Conservation (phyloP, 2,888 invertebrate species). For the Zygaena filipendulae region DNA sequence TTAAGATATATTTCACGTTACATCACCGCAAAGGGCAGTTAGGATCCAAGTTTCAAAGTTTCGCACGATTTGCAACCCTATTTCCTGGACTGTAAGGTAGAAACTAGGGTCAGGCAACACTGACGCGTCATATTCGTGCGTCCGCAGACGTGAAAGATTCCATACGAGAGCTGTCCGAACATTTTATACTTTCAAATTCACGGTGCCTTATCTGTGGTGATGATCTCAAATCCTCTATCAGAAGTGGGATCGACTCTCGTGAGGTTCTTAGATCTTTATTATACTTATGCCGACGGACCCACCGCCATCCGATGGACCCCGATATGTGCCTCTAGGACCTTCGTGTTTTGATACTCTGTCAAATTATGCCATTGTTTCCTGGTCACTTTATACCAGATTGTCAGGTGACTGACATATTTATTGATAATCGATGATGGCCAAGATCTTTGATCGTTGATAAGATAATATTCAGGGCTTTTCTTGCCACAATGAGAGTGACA, state of each 20-base stretch:
- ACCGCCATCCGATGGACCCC: constrained; percentile 19
- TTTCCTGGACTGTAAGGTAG: too few relatives aligned
- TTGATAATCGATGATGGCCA: constrained; percentile 33
- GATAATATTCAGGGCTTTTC: constrained; percentile 38
- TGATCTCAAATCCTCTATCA: constrained; percentile 59
- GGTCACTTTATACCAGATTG: constrained; percentile 39
- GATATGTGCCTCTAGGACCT: constrained; percentile 12
- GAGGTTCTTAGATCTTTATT: constrained; percentile 64
- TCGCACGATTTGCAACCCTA: too few relatives aligned
- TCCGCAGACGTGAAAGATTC: constrained; percentile 59
- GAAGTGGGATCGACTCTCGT: constrained; percentile 45
- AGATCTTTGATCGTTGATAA: constrained; percentile 38
- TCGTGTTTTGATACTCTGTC: constrained; percentile 37
- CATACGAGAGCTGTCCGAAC: constrained; percentile 64
- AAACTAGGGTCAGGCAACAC: constrained; percentile 26
- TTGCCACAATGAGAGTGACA: too few relatives aligned
- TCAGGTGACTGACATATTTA: constrained; percentile 53
- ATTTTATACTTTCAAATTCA: constrained; percentile 68
- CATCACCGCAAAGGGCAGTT: constrained; percentile 17
- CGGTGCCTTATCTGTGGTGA: constrained; percentile 56
- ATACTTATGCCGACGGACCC: constrained; percentile 43
- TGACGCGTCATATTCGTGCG: constrained; percentile 54
- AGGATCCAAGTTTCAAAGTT: constrained; percentile 11
- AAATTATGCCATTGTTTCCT: constrained; percentile 53
- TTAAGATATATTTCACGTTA: constrained; percentile 25